A percentile compares a stretch with the other conserved stretches of the same genome.
These are phyloP conservation scores for Trachelipus rathkii DNA, from an alignment of 1,140 invertebrate species.

Conservation along the genomic window DNA sequence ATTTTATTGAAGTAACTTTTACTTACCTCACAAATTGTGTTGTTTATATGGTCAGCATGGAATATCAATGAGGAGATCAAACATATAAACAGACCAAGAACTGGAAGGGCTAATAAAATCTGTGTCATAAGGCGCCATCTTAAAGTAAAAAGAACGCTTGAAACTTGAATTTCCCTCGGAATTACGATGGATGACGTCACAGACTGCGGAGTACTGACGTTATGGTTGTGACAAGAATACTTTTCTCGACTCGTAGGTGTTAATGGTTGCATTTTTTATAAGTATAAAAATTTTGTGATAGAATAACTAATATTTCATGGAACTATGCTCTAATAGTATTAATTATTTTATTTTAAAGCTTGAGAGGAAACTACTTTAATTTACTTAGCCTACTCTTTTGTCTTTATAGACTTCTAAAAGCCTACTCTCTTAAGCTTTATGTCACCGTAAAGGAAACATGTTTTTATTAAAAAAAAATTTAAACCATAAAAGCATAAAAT, in stretches of 20 bases:
- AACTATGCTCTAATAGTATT: no score
- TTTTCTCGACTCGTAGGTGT: not conserved
- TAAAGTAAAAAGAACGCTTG: conserved; percentile 38
- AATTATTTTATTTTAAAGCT: no score
- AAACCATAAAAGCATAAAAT: no score
- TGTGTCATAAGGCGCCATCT: conserved; percentile 42
- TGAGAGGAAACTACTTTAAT: not conserved
- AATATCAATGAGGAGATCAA: conserved; percentile 44
- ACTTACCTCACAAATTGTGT: conserved; percentile 44
- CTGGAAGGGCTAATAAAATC: conserved; percentile 43
- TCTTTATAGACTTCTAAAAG: not conserved
- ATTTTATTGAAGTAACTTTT: no score
- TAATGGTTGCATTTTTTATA: not conserved
- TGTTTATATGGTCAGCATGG: conserved; percentile 45
- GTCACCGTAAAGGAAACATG: conserved; percentile 2
- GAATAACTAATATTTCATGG: no score
- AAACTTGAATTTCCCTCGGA: conserved; percentile 31
- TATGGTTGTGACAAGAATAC: no score
- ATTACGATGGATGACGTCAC: conserved; percentile 6
- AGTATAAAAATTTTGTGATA: not conserved
- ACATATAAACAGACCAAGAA: conserved; percentile 41
- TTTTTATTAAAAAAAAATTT: not conserved
- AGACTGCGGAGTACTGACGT: not conserved
- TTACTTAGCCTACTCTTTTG: not conserved
- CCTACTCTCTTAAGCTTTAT: not conserved